These are phyloP conservation scores for Cepphus grylle DNA, from an alignment of 2,113 vertebrate species.

Conservation along the genomic window DNA sequence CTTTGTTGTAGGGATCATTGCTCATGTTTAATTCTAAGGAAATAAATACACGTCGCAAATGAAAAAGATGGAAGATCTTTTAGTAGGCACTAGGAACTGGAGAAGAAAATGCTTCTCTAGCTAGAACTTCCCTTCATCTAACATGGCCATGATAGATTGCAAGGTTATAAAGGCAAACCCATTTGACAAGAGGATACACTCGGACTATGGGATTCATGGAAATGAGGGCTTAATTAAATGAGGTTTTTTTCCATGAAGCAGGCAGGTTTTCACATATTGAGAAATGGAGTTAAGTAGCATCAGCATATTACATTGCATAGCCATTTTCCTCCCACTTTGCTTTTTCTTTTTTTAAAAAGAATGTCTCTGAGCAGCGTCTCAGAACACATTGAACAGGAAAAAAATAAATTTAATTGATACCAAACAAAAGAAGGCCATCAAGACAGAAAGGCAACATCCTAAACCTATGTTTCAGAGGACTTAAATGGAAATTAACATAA, in stretches of 20 bases:
- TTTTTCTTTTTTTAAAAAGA: not conserved
- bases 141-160: not conserved
- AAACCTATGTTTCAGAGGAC: not conserved
- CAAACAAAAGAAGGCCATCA: not conserved
- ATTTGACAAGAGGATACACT: not conserved
- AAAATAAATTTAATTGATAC: not conserved
- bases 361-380: not conserved
- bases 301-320: not conserved
- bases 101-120: not conserved
- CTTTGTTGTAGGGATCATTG: not conserved
- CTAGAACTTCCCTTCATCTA: not conserved
- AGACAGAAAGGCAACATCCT: not conserved
- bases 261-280: not conserved
- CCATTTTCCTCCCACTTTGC: not conserved
- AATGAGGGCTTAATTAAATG: not conserved
- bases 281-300: not conserved
- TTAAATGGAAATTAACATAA: not conserved
- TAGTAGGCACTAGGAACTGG: not conserved
- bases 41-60: not conserved
- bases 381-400: not conserved
- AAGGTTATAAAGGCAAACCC: not conserved
- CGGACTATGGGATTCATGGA: not conserved
- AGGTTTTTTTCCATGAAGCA: not conserved
- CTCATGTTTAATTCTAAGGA: not conserved
- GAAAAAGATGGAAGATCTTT: not conserved